Conservation (phyloP, 2,113 vertebrate genomes). For the Oophaga pumilio region DNA sequence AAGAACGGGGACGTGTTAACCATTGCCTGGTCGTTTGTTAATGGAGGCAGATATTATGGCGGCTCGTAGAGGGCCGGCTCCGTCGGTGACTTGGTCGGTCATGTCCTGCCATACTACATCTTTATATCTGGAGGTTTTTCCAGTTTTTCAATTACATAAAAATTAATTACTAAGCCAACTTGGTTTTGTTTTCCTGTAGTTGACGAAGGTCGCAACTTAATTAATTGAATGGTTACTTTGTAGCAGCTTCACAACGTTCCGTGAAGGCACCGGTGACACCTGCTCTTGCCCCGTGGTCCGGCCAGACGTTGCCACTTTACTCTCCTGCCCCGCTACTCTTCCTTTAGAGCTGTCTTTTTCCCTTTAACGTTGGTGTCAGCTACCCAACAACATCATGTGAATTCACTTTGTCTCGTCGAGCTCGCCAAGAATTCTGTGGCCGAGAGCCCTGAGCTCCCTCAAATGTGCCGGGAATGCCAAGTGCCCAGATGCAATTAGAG, state of each 20-base stretch:
- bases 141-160: neutral
- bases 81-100: neutral
- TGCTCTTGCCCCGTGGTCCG: constrained; percentile 4
- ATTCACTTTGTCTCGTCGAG: constrained; percentile 41
- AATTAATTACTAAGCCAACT: neutral
- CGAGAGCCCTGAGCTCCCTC: constrained; percentile 56
- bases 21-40: neutral
- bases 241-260: neutral
- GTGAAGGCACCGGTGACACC: neutral
- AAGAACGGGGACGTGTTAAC: neutral
- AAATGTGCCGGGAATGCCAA: constrained; percentile 47
- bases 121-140: neutral
- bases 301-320: neutral
- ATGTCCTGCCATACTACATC: neutral
- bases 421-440: constrained; percentile 57
- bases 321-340: neutral
- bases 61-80: neutral
- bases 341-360: constrained; percentile 37
- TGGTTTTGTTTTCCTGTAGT: neutral
- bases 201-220: neutral
- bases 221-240: neutral
- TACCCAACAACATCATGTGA: constrained; percentile 53
- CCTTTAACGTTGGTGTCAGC: constrained; percentile 45
- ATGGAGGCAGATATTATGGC: neutral
- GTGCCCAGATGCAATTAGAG: constrained; percentile 56